phyloP scores from a whole-genome alignment of 2,113 vertebrate genomes.

The Cervus canadensis region DNA sequence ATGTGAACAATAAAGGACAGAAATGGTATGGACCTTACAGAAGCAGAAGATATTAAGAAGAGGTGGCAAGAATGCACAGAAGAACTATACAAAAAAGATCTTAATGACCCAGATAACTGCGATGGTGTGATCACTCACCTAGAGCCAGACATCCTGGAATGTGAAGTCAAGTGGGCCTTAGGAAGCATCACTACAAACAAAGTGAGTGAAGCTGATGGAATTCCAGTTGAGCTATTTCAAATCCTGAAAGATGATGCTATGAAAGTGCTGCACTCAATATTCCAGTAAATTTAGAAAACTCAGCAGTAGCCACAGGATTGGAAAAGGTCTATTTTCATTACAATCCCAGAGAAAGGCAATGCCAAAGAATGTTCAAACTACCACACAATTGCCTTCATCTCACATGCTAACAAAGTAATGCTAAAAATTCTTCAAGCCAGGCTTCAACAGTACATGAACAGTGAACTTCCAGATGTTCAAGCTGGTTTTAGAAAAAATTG shows the following conservation, averaged over 20 bases:
- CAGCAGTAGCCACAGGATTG: neutral
- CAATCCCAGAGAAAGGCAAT: neutral
- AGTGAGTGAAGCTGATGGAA: neutral
- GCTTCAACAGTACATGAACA: neutral
- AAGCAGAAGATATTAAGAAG: neutral
- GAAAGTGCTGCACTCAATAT: neutral
- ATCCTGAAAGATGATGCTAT: neutral
- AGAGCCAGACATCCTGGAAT: neutral
- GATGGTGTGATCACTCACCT: neutral
- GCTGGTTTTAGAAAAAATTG: neutral
- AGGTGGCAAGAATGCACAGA: neutral
- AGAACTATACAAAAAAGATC: neutral
- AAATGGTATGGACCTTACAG: neutral
- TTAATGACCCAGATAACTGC: neutral
- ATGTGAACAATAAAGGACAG: neutral
- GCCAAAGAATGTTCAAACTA: neutral
- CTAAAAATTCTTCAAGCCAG: neutral
- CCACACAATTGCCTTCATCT: neutral
- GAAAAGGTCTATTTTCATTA: neutral
- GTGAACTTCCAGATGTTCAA: neutral
- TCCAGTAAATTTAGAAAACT: neutral
- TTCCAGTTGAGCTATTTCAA: neutral
- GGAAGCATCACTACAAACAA: neutral
- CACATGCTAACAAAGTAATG: neutral
- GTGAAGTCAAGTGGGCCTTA: neutral